Base-by-base conservation (phyloP, 2,113 vertebrate genomes). In the Semicossyphus pulcher region DNA sequence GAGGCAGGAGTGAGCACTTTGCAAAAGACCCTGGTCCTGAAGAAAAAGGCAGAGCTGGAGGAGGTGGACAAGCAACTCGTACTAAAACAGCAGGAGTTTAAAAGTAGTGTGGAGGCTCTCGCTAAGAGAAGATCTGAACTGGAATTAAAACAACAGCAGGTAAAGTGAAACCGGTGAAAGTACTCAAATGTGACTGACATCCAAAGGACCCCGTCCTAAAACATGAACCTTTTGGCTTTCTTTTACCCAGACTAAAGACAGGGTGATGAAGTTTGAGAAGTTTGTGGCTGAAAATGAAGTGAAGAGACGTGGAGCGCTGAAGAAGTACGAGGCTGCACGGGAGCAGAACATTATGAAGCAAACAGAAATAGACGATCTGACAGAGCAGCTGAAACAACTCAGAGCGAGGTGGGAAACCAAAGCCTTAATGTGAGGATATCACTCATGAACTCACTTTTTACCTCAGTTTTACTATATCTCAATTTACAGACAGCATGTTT, bases 11-110 rank as follows among this genome's bases (percentile, higher is more conserved):
- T 91, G 45, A 91, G 92, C 71, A 91, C 74, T 1, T 62, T 94
- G 21, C 93, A 95, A 76, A 93, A 76, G 41, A 93, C 92, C 4
- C 65, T 85, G 2, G 68, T 95, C 60, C 67, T 94, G 72, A 93
- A 89, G 79, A 95, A 92, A 76, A 89, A 89, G 64, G 84, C 90
- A 3, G 87, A 95, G 83, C 56, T 94, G 66, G 80, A 92, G 0
- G 29, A 78, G 4, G 59, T 95, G 59, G 85, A 93, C 51, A 52
- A 70, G 34, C 79, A 85, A 5, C 88, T 97, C 0, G 2, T 67
- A 37, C 81, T 84, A 14, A 95, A 95, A 80, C 88, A 28, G 6
- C 77, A 90, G 39, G 92, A 94, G 41, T 92, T 94, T 53, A 80
- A 86, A 72, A 72, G 18, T 10, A 54, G 87, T 2, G 83, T 89